Conservation (phyloP, 1,140 invertebrate species). For the Andrena cerasifolii region DNA sequence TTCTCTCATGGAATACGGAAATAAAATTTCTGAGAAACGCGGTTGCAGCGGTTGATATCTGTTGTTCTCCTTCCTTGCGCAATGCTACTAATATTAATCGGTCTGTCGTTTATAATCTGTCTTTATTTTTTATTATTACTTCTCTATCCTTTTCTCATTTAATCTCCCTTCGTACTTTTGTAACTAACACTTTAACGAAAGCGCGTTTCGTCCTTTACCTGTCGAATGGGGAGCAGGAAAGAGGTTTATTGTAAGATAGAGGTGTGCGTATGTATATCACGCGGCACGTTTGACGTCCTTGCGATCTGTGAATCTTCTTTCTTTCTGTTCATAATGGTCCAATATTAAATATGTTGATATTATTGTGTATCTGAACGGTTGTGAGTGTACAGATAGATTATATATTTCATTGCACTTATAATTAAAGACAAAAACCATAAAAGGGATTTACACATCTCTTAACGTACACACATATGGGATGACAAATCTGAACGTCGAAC, state of each 20-base stretch:
- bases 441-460: conserved; percentile 64
- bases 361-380: conserved; percentile 80
- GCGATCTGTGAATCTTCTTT: conserved; percentile 30
- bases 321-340: conserved; percentile 65
- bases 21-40: conserved; percentile 69
- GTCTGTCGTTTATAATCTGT: conserved; percentile 9
- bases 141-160: not conserved
- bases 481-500: conserved; percentile 49
- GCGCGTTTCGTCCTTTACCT: conserved; percentile 15
- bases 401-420: conserved; percentile 74
- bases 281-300: not conserved
- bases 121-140: not conserved
- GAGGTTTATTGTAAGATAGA: conserved; percentile 21
- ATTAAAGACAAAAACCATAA: too few relatives aligned
- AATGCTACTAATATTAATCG: conserved; percentile 52
- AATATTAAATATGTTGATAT: conserved; percentile 80
- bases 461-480: conserved; percentile 63
- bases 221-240: not conserved
- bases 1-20: conserved; percentile 67
- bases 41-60: conserved; percentile 47
- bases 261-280: conserved; percentile 28
- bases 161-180: not conserved
- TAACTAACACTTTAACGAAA: conserved; percentile 26
- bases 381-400: conserved; percentile 79
- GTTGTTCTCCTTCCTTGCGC: conserved; percentile 60